These are phyloP conservation scores for Amphipoea lucens DNA, from an alignment of 2,888 invertebrate genomes.

Conservation along the genomic window DNA sequence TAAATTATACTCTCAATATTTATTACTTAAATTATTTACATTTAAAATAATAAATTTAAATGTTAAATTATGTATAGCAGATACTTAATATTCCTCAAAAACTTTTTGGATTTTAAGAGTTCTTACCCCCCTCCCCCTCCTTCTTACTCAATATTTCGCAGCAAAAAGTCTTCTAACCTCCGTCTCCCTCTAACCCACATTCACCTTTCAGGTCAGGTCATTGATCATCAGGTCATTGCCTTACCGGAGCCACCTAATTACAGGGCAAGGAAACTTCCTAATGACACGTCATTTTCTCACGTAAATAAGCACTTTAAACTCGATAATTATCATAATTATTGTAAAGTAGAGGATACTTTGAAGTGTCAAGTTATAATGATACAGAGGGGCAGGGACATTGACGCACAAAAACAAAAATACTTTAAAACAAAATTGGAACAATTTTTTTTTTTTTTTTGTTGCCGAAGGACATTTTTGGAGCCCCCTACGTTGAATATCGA, in stretches of 20 bases:
- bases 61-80: not conserved
- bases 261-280: not conserved
- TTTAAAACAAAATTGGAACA: not conserved
- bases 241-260: constrained; percentile 29
- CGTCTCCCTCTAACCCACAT: constrained; percentile 19
- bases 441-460: too few species aligned
- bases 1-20: not conserved
- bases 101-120: not conserved
- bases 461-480: too few species aligned
- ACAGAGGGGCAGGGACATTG: not conserved
- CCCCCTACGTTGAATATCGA: too few species aligned
- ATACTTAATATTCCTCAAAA: too few species aligned
- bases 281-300: constrained; percentile 3
- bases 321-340: not conserved
- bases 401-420: not conserved
- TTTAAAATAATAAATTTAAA: not conserved
- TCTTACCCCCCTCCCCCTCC: too few species aligned
- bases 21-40: not conserved
- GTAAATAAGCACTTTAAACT: not conserved
- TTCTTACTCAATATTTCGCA: not conserved
- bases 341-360: not conserved
- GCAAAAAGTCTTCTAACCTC: not conserved
- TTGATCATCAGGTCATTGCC: constrained; percentile 50
- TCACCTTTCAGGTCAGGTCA: constrained; percentile 33
- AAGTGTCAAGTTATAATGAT: not conserved